These are phyloP conservation scores for Philopedon plagiatum DNA, from an alignment of 2,888 invertebrate species.

Conservation along the genomic window DNA sequence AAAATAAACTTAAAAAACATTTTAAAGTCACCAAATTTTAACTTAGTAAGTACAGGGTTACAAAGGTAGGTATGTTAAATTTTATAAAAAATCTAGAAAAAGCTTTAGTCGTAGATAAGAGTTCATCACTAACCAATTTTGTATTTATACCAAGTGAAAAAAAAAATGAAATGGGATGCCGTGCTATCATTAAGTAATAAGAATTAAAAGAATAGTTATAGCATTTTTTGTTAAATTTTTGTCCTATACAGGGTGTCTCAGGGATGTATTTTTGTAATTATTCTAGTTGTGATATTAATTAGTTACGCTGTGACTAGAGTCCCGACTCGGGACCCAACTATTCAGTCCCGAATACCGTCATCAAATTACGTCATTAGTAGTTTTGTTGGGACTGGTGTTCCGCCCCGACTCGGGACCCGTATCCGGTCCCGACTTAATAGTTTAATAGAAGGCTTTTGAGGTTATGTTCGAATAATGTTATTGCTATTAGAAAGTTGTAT, in stretches of 20 bases:
- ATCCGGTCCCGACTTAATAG: no score
- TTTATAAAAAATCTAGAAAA: slow-evolving; percentile 26
- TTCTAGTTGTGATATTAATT: no score
- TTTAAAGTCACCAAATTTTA: background rate
- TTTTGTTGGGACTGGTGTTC: no score
- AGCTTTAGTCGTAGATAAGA: slow-evolving; percentile 16
- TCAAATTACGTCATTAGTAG: no score
- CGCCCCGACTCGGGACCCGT: no score
- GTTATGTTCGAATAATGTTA: no score
- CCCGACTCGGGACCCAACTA: no score
- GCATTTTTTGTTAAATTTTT: background rate
- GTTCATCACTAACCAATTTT: slow-evolving; percentile 31
- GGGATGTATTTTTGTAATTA: no score
- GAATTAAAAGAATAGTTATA: background rate
- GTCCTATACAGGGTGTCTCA: background rate
- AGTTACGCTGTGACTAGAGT: no score
- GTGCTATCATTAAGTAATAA: slow-evolving; percentile 1
- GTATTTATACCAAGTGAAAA: background rate
- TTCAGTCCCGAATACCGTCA: no score
- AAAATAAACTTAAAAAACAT: background rate
- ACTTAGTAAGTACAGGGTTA: background rate
- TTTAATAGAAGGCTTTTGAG: no score
- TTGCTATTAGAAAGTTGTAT: no score
- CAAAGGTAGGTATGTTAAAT: slow-evolving; percentile 1
- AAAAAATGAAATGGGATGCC: background rate